Conservation (phyloP, 2,797 vertebrate genomes). For the Sparidentex hasta region DNA sequence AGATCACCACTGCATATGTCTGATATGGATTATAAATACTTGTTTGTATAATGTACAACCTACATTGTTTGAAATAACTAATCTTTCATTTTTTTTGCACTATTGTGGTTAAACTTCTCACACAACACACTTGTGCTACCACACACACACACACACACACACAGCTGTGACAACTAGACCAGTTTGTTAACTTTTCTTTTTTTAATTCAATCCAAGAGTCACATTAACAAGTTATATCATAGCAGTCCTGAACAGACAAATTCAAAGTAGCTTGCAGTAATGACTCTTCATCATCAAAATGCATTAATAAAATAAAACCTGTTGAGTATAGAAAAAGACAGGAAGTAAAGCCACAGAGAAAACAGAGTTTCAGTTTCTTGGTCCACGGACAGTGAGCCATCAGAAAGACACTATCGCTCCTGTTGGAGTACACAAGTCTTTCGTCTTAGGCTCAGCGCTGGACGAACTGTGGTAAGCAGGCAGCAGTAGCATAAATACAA, state of each 20-base stretch:
- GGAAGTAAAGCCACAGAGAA: conserved; percentile 69
- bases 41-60: no score
- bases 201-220: conserved; percentile 86
- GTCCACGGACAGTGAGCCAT: conserved; percentile 77
- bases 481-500: conserved; percentile 79
- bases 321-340: conserved; percentile 72
- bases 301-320: conserved; percentile 83
- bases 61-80: not conserved
- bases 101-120: not conserved
- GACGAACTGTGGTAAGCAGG: conserved; percentile 71
- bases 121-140: not conserved
- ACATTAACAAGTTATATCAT: conserved; percentile 88
- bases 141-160: not conserved
- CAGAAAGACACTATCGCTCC: conserved; percentile 82
- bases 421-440: conserved; percentile 76
- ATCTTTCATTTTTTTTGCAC: not conserved
- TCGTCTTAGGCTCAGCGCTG: conserved; percentile 84
- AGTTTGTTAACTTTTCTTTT: conserved; percentile 57
- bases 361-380: conserved; percentile 58
- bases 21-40: no score
- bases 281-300: conserved; percentile 84
- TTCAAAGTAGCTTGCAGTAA: conserved; percentile 84
- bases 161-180: conserved; percentile 11
- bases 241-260: conserved; percentile 84
- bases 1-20: not conserved